Base-by-base conservation (phyloP, 2,113 vertebrate species). In the Pungitius pungitius region DNA sequence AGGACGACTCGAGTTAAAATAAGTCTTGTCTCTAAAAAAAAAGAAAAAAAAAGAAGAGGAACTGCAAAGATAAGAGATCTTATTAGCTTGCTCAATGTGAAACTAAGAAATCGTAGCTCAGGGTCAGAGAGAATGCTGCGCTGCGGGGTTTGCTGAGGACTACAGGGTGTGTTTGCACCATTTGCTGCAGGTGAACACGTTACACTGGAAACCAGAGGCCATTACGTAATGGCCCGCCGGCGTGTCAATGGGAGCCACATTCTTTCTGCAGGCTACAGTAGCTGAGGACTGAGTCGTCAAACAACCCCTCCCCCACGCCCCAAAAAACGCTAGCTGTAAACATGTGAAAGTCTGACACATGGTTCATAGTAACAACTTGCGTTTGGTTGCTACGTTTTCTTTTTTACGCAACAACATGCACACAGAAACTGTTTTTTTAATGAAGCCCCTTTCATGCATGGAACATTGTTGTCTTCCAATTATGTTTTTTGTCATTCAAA, bases 241-340 rank as follows among this genome's bases (percentile, higher is more conserved):
- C 65, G 57, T 57, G 59, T 76, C 68, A 24, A 43, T 39, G 55
- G 54, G 37, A 71, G 47, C n/a, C 62, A 80, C 84, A 61, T 83
- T 61, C 62, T 30, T 52, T 54, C 27, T 75, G 7, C 76, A n/a
- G 27, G 58, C 14, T 26, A 64, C 60, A 54, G 51, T 51, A 51
- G 60, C 26, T 47, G 33, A 26, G 63, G 45, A 58, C 13, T n/a
- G 56, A 35, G 2, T 30, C 30, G 30, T 30, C 30, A 30, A 37
- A 24, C 6, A 47, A 35, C 30, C 30, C 3, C 49, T 9, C 40
- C 45, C 20, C 17, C 18, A 22, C 5, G 24, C 43, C 24, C 13
- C 33, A 42, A 26, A 40, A 11, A 51, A 22, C 37, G 9, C 14
- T 8, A 0, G 12, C 26, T 75, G 43, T 9, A 64, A 52, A 37